Evolutionary conservation across 2,888 invertebrate species (phyloP).

Genomic region (Brachylomia viminalis): DNA sequence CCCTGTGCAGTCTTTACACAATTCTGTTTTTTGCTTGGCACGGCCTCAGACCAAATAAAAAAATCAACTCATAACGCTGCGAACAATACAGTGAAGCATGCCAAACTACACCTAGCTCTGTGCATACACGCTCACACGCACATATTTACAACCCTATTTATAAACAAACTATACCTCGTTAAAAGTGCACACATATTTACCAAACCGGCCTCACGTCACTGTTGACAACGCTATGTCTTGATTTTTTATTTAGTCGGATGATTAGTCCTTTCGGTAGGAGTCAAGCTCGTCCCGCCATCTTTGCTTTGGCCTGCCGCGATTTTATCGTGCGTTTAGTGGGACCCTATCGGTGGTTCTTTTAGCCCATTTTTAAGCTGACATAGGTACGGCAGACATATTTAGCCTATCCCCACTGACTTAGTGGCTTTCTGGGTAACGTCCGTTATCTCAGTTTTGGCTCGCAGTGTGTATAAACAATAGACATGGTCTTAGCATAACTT

Average conservation of each 20-base stretch:
- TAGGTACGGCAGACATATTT: neutral
- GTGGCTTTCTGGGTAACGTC: neutral
- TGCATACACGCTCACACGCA: too few relatives aligned
- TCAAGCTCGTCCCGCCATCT: neutral
- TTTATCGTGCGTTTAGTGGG: neutral
- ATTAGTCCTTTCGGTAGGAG: neutral
- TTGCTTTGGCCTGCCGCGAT: neutral
- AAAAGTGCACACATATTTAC: too few relatives aligned
- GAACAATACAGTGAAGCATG: too few relatives aligned
- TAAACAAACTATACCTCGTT: too few relatives aligned
- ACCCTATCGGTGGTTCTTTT: neutral
- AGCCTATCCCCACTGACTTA: neutral
- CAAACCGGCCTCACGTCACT: too few relatives aligned
- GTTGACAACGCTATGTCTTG: too few relatives aligned
- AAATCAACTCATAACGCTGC: too few relatives aligned
- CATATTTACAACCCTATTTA: too few relatives aligned
- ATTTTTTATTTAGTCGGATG: too few relatives aligned
- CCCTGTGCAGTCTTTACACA: too few relatives aligned
- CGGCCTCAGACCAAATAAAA: neutral
- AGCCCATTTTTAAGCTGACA: neutral
- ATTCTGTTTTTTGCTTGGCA: neutral
- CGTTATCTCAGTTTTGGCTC: neutral
- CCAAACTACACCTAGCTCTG: too few relatives aligned
- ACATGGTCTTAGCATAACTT: neutral
- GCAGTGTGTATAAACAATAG: neutral